Base-by-base conservation (phyloP, 2,888 invertebrate species). In the Pyrrhopygopsis socrates region DNA sequence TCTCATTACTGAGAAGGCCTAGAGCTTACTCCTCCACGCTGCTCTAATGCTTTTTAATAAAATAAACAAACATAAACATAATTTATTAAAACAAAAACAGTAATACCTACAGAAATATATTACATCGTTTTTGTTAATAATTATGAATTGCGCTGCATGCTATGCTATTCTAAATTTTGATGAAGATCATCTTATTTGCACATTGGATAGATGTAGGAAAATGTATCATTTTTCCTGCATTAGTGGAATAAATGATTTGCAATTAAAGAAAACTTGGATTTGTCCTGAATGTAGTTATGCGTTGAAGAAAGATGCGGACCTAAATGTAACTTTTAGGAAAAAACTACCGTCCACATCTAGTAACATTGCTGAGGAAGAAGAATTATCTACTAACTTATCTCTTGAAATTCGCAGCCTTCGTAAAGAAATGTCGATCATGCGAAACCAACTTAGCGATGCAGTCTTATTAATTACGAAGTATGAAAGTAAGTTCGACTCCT, bases 271-370 rank as follows among this genome's bases (percentile, higher is more conserved):
- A 24, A 38, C 3, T 50, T 68, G 68, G 68, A 6, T 68, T 1
- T 68, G 68, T 13, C 68, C 68, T 2, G 68, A 68, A 41, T 68
- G 68, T 13, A 15, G 41, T 41, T 68, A 41, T 24, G 68, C 68
- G 0, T 1, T 13, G n/a, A 68, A 68, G 24, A 68, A 24, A 24
- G 68, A 13, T 9, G 41, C 24, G 22, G 68, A 38, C 13, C 1
- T 41, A n/a, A 68, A 68, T 22, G 22, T 68, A n/a, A 68, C 41
- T 68, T 68, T 68, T 15, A 41, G 68, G 1, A 68, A 68, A 38
- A 68, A 68, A 24, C 3, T 38, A 15, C 41, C 22, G 1, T 68
- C 68, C 22, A 27, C 45, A 50, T 50, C 45, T 3, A 50, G 6
- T 50, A 50, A 18, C 2, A 50, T 50, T 18, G 20, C 2, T 2